These are phyloP conservation scores for Chlorops oryzae DNA, from an alignment of 1,140 invertebrate genomes.

Conservation along the genomic window DNA sequence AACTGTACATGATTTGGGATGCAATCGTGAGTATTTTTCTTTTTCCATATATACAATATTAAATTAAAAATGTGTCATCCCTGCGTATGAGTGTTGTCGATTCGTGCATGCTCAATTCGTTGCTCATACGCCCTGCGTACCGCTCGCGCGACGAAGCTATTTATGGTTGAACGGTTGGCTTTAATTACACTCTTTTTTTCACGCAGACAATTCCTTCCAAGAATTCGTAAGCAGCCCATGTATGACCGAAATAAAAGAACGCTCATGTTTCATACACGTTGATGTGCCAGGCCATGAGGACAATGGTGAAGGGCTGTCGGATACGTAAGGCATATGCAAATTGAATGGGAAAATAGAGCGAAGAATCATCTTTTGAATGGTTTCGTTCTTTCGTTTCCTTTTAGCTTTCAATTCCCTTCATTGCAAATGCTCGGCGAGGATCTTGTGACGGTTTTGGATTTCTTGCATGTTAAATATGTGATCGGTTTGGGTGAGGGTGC, in stretches of 20 bases:
- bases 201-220: conserved; percentile 63
- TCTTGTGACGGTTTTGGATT: conserved; percentile 72
- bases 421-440: conserved; percentile 80
- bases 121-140: too few relatives aligned
- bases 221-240: conserved; percentile 72
- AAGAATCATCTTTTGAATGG: neutral
- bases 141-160: neutral
- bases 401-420: conserved; percentile 72
- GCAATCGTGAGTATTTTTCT: conserved; percentile 69
- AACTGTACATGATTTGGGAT: conserved; percentile 85
- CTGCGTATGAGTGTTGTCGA: too few relatives aligned
- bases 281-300: conserved; percentile 86
- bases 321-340: conserved; percentile 53
- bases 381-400: conserved; percentile 13
- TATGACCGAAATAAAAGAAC: conserved; percentile 77
- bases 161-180: too few relatives aligned
- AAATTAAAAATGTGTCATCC: too few relatives aligned
- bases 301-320: conserved; percentile 62
- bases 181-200: too few relatives aligned
- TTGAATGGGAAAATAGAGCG: too few relatives aligned
- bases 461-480: conserved; percentile 70
- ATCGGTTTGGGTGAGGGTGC: conserved; percentile 84
- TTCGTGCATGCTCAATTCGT: too few relatives aligned
- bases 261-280: conserved; percentile 82
- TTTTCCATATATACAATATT: neutral